Base-by-base conservation (phyloP, 2,888 invertebrate genomes). In the Leuctra nigra region DNA sequence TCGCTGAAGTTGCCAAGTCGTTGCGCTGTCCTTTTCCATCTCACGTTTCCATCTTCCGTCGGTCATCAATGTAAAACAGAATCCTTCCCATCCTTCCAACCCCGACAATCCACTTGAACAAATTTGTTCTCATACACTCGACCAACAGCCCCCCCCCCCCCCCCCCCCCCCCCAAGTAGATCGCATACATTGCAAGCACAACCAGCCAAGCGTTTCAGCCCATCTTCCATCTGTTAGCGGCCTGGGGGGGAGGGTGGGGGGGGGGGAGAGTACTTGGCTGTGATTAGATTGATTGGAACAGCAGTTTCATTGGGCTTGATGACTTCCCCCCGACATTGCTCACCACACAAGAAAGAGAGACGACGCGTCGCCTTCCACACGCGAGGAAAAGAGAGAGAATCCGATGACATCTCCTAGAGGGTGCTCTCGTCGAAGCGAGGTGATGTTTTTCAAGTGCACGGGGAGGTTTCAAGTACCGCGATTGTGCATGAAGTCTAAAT, bases 221-320 rank as follows among this genome's bases (percentile, higher is more conserved):
- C 60, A 58, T 60, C 58, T 60, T 60, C 60, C 60, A 60, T 60
- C 60, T 60, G 60, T 57, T 61, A 50, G 54, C 20, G 41, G 41
- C 55, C 24, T 16, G 52, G 36, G 54, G 35, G 44, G 33, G 2
- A 14, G 25, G 33, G 35, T 35, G 35, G 18, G 11, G 16, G 38
- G 35, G 24, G 53, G 47, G 16, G 50, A 46, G 54, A 54, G 55
- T 57, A 59, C 61, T 61, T 59, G 56, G 47, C 54, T 52, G 52
- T 61, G 61, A 61, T 61, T 61, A 61, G 61, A 61, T 61, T 61
- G 61, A 61, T 61, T 61, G 61, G 61, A 56, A 57, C 59, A 56
- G 56, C 60, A 56, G 54, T 58, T 54, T 55, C 55, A 57, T 56
- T 57, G 57, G 47, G 59, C 44, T 54, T 59, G 56, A 56, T 54